These are phyloP conservation scores for Thunnus thynnus DNA, from an alignment of 2,113 vertebrate genomes.

Conservation along the genomic window DNA sequence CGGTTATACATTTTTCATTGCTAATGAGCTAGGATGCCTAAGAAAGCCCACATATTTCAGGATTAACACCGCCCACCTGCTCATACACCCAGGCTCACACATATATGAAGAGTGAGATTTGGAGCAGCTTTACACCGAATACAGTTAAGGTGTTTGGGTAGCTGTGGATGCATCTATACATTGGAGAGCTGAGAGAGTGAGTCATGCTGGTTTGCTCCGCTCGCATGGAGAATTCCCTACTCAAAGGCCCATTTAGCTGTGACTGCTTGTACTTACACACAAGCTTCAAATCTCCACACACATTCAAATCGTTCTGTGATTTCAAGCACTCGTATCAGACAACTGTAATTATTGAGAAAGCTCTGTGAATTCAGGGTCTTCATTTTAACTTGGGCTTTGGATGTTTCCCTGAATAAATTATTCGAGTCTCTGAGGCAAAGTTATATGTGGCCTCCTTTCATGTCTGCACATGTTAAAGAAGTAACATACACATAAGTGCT, in stretches of 20 bases:
- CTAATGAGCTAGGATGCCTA: conserved; percentile 50
- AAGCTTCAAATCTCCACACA: conserved; percentile 22
- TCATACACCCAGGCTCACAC: conserved; percentile 3
- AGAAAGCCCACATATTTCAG: conserved; percentile 34
- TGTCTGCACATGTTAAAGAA: background rate
- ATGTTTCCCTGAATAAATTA: conserved; percentile 26
- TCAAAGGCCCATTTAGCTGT: conserved; percentile 55
- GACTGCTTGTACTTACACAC: conserved; percentile 39
- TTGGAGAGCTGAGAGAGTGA: conserved; percentile 18
- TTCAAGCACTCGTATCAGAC: conserved; percentile 26
- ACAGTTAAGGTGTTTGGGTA: conserved; percentile 23
- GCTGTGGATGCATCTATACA: conserved; percentile 10
- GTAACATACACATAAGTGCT: background rate
- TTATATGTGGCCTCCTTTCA: background rate
- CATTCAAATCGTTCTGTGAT: conserved; percentile 48
- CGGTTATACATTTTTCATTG: conserved; percentile 49
- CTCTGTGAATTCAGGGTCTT: conserved; percentile 2
- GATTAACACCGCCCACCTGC: conserved; percentile 29
- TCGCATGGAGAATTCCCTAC: conserved; percentile 54
- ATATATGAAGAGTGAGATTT: conserved; percentile 65
- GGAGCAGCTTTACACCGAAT: conserved; percentile 34
- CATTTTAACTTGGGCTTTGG: conserved; percentile 4
- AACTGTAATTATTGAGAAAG: conserved; percentile 37
- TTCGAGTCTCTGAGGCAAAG: too few species aligned
- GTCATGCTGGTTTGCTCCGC: conserved; percentile 29